Evolutionary conservation across 1,140 invertebrate species (phyloP).

Genomic region (Neuroterus valhalla): DNA sequence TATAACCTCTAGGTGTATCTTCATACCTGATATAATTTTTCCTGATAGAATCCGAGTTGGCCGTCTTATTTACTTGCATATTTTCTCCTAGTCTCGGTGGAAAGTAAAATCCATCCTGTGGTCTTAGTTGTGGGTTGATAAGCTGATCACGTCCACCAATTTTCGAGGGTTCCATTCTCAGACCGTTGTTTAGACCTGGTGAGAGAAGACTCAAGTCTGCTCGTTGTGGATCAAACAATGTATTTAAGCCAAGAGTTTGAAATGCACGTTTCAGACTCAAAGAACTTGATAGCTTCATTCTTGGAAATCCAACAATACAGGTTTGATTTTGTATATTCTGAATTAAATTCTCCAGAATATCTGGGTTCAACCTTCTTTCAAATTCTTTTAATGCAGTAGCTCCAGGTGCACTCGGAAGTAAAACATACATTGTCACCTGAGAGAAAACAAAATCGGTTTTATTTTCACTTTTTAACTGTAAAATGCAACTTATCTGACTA

Average conservation of each 20-base stretch:
- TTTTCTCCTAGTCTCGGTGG: conserved; percentile 41
- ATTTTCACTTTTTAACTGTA: background rate
- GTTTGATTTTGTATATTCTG: conserved; percentile 70
- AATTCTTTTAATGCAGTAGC: conserved; percentile 71
- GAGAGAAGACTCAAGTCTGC: conserved; percentile 80
- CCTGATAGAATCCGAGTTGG: background rate
- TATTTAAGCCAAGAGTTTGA: conserved; percentile 75
- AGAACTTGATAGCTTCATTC: conserved; percentile 79
- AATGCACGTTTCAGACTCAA: conserved; percentile 76
- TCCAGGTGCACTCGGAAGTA: conserved; percentile 78
- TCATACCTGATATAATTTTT: conserved; percentile 56
- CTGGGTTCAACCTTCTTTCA: conserved; percentile 72
- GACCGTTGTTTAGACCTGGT: conserved; percentile 54
- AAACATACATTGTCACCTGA: conserved; percentile 80
- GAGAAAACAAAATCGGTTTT: conserved; percentile 10
- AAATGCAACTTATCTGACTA: too few relatives aligned
- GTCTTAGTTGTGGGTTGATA: background rate
- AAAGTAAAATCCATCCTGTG: conserved; percentile 32
- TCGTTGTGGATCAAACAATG: conserved; percentile 77
- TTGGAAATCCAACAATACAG: conserved; percentile 79
- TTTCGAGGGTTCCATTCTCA: background rate
- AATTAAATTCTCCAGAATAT: conserved; percentile 76
- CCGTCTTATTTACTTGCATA: conserved; percentile 21
- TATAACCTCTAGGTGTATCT: conserved; percentile 51
- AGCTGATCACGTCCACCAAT: background rate